Evolutionary conservation across 2,113 vertebrate genomes (phyloP).

Genomic region (Myocastor coypus): DNA sequence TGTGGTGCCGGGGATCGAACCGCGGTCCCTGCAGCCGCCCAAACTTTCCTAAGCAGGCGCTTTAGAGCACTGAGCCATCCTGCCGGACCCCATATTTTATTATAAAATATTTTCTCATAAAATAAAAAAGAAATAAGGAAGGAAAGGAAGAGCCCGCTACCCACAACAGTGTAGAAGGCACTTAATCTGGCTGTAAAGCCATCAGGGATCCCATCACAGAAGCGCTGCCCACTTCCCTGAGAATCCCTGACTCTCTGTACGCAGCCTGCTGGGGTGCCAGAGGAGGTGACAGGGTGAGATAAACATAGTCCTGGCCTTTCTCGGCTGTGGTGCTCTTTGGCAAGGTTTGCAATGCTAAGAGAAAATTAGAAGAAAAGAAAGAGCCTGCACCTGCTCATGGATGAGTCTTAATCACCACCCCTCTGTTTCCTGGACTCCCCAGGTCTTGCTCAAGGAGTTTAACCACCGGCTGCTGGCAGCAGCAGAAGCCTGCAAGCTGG

Average conservation of each 20-base stretch:
- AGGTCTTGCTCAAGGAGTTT: conserved; percentile 88
- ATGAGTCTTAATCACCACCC: not conserved
- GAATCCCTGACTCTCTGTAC: not conserved
- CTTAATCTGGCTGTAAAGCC: not conserved
- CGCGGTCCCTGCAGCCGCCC: no score
- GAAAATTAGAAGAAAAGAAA: not conserved
- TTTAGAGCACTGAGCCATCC: no score
- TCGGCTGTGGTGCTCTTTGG: not conserved
- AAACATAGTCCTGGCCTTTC: not conserved
- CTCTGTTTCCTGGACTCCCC: conserved; percentile 4
- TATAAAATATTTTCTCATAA: not conserved
- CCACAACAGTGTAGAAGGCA: not conserved
- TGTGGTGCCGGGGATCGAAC: no score
- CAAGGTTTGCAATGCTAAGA: not conserved
- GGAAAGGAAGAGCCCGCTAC: not conserved
- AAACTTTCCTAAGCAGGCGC: no score
- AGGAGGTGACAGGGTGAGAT: not conserved
- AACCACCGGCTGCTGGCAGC: conserved; percentile 92
- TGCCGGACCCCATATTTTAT: no score
- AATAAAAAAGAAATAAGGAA: not conserved
- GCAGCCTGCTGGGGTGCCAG: accelerated
- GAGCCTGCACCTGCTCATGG: not conserved
- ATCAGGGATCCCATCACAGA: not conserved
- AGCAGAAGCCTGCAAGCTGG: conserved; percentile 93
- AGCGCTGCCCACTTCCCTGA: not conserved